These are phyloP conservation scores for Xestia c-nigrum DNA, from an alignment of 2,888 invertebrate genomes.

Conservation along the genomic window DNA sequence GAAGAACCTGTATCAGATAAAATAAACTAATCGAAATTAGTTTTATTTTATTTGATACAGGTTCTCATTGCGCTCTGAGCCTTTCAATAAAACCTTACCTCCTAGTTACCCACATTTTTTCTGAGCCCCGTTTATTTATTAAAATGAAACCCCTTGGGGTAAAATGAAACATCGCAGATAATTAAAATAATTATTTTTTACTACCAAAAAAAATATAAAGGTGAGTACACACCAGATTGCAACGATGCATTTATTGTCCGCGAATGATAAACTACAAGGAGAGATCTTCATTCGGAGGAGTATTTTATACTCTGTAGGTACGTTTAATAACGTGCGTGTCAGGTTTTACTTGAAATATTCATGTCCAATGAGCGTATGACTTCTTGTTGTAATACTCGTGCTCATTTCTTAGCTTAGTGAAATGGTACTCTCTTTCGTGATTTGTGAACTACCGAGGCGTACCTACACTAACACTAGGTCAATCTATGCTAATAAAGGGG, in stretches of 20 bases:
- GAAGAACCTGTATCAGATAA: too few relatives aligned
- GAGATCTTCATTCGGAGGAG: background rate
- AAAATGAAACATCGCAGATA: conserved; percentile 60
- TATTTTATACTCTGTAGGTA: background rate
- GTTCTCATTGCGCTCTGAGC: background rate
- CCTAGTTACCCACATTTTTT: background rate
- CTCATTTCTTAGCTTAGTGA: background rate
- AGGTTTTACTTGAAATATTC: background rate
- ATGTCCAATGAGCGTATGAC: background rate
- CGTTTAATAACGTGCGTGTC: background rate
- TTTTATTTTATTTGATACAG: too few relatives aligned
- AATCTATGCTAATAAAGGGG: background rate
- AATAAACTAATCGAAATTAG: too few relatives aligned
- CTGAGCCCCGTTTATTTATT: conserved; percentile 17
- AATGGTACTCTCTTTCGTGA: background rate
- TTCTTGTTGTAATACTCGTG: background rate
- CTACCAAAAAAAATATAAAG: conserved; percentile 48
- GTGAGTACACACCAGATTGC: background rate
- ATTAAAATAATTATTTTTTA: conserved; percentile 62
- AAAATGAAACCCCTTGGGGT: conserved; percentile 35
- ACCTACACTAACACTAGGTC: background rate
- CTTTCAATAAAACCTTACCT: background rate
- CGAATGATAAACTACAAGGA: background rate
- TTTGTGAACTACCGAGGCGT: background rate
- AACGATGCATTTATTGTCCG: background rate